Evolutionary conservation across 2,113 vertebrate species (phyloP), one percentile per base, ranked within the genome.

Genomic region (Tricholaema leucomelas): DNA sequence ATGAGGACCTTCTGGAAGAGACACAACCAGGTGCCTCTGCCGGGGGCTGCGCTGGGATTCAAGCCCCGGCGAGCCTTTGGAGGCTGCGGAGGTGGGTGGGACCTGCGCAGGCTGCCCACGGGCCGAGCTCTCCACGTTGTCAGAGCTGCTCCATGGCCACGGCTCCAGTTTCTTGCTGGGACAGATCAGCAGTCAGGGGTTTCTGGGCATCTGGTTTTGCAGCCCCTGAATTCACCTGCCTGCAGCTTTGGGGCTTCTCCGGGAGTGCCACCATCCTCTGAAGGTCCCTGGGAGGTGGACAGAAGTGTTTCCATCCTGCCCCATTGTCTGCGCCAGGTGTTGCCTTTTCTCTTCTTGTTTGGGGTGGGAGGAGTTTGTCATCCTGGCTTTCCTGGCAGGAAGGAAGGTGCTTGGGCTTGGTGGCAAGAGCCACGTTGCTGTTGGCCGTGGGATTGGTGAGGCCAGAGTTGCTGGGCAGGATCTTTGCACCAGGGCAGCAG

Each of bases 1-100:
- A 56, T 75, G 24, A 96, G 90, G 20, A 13, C 87, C 73, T 66
- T 78, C 21, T 60, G 91, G 79, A 90, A 73, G 78, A 72, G 70
- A 87, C 44, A 12, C 73, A 59, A 17, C 42, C 8, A 10, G 72
- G 46, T 74, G 25, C 63, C 46, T 52, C 35, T 5, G 3, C 33
- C 69, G 36, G 11, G 64, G 19, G 4, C 80, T 85, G 61, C 66
- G 60, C 2, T 0, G 6, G 48, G 44, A 13, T 3, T 33, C 54
- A 2, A 54, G 8, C 81, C 75, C 10, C 0, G 54, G 38, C 4
- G 70, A 76, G 66, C 81, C 79, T 59, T 88, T n/a, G 33, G 66
- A 70, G 88, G 85, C 81, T 52, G 40, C 18, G 1, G 77, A n/a
- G 54, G 90, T n/a, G 31, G 42, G 16, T 7, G 76, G 74, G 71